phyloP scores from a whole-genome alignment of 2,888 invertebrate genomes.

The Hecatera dysodea region DNA sequence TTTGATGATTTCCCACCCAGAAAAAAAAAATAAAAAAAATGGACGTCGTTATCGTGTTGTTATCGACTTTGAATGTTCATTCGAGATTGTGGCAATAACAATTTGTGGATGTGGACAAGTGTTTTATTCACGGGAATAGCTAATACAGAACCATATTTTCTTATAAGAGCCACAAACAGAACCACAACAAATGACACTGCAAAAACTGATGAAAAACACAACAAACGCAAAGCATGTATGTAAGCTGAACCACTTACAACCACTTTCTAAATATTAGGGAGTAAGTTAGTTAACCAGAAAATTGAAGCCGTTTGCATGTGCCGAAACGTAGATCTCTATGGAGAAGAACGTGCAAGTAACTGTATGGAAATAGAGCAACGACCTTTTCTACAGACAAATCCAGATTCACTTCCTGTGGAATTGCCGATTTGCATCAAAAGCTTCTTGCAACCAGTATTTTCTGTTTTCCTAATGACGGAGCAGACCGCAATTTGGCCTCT shows the following conservation, averaged over 20 bases:
- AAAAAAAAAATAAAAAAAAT: too few species aligned
- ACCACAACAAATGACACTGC: not conserved
- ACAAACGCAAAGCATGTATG: not conserved
- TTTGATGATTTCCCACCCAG: too few species aligned
- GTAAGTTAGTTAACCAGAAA: not conserved
- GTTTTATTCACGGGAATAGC: not conserved
- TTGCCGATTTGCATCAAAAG: slow-evolving; percentile 12
- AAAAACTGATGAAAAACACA: not conserved
- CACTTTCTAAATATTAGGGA: not conserved
- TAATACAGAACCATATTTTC: not conserved
- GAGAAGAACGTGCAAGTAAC: not conserved
- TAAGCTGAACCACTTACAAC: not conserved
- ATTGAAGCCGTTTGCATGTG: not conserved
- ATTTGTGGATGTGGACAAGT: not conserved
- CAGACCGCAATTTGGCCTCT: slow-evolving; percentile 28
- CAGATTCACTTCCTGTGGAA: not conserved
- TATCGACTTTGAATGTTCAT: not conserved
- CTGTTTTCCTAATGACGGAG: slow-evolving; percentile 12
- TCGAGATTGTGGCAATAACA: not conserved
- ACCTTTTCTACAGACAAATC: not conserved
- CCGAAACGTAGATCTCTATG: not conserved
- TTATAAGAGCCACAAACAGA: not conserved
- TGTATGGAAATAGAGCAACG: not conserved
- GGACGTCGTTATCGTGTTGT: not conserved
- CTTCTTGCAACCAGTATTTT: slow-evolving; percentile 17